Percentiles rank a stretch among this genome's conserved stretches.
phyloP scores from a whole-genome alignment of 2,888 invertebrate genomes.

The Dasypolia templi region DNA sequence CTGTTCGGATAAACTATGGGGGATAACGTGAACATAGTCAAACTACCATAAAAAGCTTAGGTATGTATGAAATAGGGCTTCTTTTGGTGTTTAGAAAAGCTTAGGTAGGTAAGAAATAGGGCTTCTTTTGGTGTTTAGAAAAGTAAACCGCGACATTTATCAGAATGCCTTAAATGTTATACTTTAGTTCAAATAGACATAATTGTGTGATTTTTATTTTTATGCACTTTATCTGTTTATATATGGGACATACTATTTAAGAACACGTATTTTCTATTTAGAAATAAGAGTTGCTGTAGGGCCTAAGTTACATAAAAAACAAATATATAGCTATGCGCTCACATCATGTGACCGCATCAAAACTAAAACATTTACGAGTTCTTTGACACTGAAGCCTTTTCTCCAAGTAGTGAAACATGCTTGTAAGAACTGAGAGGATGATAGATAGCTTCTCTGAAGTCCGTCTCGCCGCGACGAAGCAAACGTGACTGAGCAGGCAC shows the following conservation, averaged over 20 bases:
- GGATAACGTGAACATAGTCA: background rate
- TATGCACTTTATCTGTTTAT: background rate
- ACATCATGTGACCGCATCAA: background rate
- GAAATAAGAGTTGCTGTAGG: background rate
- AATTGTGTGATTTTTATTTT: background rate
- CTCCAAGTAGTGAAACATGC: slow-evolving; percentile 15
- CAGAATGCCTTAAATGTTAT: background rate
- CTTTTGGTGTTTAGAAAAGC: background rate
- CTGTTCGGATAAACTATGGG: slow-evolving; percentile 2
- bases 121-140: background rate
- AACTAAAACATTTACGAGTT: background rate
- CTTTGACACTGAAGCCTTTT: slow-evolving; percentile 3
- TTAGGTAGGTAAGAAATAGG: background rate
- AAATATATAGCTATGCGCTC: background rate
- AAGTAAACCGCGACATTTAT: background rate
- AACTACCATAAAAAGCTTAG: background rate
- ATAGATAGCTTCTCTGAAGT: background rate
- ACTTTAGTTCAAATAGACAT: background rate
- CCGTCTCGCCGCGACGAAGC: slow-evolving; percentile 4
- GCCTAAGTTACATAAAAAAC: background rate
- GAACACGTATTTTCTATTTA: background rate
- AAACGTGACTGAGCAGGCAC: background rate
- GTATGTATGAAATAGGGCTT: background rate
- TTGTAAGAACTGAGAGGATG: background rate
- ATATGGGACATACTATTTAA: background rate